These are phyloP conservation scores for Channallabes apus DNA, from an alignment of 2,797 vertebrate genomes.

Conservation along the genomic window DNA sequence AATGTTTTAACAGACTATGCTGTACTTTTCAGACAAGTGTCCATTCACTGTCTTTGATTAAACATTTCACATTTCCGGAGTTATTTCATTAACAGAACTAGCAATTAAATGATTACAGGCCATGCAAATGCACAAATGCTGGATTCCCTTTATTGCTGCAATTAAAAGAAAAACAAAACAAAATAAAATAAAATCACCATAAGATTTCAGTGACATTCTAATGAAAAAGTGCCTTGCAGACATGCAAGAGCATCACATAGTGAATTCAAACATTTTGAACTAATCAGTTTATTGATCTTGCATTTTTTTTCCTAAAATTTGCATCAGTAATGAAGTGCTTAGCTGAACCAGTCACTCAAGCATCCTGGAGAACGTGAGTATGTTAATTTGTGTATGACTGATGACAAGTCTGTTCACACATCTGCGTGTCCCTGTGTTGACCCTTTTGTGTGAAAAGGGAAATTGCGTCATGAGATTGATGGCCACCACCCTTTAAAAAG, in stretches of 20 bases:
- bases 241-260: background rate
- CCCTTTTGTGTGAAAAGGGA: background rate
- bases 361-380: constrained; percentile 23
- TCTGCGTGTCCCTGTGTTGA: background rate
- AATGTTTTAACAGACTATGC: background rate
- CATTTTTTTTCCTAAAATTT: constrained; percentile 24
- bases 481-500: constrained; percentile 35
- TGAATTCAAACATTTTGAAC: background rate
- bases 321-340: constrained; percentile 9
- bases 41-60: background rate
- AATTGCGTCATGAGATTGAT: constrained; percentile 15
- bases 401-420: background rate
- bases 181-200: background rate
- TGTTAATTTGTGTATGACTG: background rate
- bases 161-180: too few relatives aligned
- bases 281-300: constrained; percentile 39
- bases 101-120: background rate
- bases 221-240: background rate
- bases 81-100: background rate
- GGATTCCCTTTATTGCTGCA: background rate
- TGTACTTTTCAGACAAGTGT: background rate
- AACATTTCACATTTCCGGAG: background rate
- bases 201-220: background rate
- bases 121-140: background rate
- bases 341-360: constrained; percentile 25